Evolutionary conservation across 1,140 invertebrate genomes (phyloP), one percentile per base, ranked within the genome.

Genomic region (Caligus rogercresseyi): DNA sequence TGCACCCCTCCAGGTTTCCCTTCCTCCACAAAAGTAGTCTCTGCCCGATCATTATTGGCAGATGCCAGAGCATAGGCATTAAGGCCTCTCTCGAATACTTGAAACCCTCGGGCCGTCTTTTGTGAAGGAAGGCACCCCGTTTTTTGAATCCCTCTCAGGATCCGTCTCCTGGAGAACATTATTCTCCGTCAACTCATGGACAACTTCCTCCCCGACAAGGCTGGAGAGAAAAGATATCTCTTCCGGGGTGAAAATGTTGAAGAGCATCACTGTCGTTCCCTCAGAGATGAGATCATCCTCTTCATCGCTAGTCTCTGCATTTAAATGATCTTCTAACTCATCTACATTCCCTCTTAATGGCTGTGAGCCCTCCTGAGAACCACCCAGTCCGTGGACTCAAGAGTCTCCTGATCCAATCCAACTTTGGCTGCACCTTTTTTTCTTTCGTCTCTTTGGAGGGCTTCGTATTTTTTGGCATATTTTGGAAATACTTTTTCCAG

Each of bases 181-280:
- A 43, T 43, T 43, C 31, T 60, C 57, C n/a, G 25, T 60, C 24
- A 60, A 20, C 11, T 60, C 57, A 2, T 60, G 18, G 15, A 60
- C 26, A 3, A 43, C 57, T 18, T 60, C 57, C 23, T 60, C 57
- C 18, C 57, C 57, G 20, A 60, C 57, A 2, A 60, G 19, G 7
- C 18, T 31, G 57, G 57, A 60, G 24, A 60, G 21, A 25, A 60
- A 60, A 2, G 21, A 20, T 16, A 60, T 31, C 43, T 60, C 57
- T 25, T 60, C 57, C 1, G 57, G 57, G 15, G 24, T 60, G 24
- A 60, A 60, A 15, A 60, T 60, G 21, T 60, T 60, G 25, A 60
- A 60, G 16, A 60, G 26, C 57, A 60, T 60, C 15, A 60, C 16
- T 3, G 57, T 60, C 2, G 57, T 60, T 13, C 20, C 4, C 57